Evolutionary conservation across 2,113 vertebrate species (phyloP).

Genomic region (Puffinus mauretanicus): DNA sequence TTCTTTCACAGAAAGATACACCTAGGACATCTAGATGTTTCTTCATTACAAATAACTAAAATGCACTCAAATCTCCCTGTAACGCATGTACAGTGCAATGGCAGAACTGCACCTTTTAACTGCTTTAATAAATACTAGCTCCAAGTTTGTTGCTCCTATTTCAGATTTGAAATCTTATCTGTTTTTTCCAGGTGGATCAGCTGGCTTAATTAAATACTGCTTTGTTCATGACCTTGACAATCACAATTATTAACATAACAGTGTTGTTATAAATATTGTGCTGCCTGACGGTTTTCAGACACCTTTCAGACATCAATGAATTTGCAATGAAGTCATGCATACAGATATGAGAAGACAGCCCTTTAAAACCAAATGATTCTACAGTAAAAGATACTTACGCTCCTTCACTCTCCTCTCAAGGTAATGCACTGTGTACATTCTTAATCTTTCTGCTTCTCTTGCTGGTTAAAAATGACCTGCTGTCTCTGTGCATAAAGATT

Average conservation of each 20-base stretch:
- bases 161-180: background rate
- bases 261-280: background rate
- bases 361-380: conserved; percentile 2
- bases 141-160: background rate
- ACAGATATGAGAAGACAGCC: background rate
- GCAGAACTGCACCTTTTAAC: background rate
- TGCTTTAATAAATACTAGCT: background rate
- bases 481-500: conserved; percentile 56
- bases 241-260: background rate
- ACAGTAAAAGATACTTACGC: background rate
- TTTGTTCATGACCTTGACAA: background rate
- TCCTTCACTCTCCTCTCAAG: background rate
- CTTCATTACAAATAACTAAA: background rate
- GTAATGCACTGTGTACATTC: conserved; percentile 28
- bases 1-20: background rate
- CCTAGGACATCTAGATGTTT: background rate
- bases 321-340: background rate
- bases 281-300: background rate
- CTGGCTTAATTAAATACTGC: background rate
- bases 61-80: background rate
- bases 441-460: conserved; percentile 54
- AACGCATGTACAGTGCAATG: background rate
- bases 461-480: conserved; percentile 55
- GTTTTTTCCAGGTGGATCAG: background rate
- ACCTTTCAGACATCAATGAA: background rate